Evolutionary conservation across 2,888 invertebrate species (phyloP), one percentile per base, ranked within the genome.

Genomic region (Leptopterna dolabrata): DNA sequence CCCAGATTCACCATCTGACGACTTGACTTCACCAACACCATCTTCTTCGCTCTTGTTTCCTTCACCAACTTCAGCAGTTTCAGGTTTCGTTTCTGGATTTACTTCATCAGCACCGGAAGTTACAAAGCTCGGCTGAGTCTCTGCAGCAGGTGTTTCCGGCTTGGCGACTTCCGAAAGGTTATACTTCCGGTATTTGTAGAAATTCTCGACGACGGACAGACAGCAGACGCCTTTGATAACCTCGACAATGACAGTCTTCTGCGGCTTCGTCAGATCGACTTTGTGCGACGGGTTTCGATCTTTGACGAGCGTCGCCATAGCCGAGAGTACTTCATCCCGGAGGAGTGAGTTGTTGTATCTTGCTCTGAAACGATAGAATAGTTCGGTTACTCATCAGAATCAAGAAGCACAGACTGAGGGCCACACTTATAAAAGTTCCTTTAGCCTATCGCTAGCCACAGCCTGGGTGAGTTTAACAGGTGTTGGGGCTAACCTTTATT

Each of bases 231-330:
- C 95, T 90, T 95, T 95, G 78, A 98, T 94, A 71, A 98, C 93
- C 93, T 98, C 98, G 43, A 98, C 94, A 89, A 97, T 93, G 81
- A 98, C 94, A 6, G 96, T 95, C 51, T 96, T 92, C 88, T 96
- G 94, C 13, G 98, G 95, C 76, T 92, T 90, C 91, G 95, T 95
- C 89, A 97, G 93, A 92, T 97, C 95, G 0, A 96, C 97, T 91
- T 94, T 95, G 91, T 97, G 96, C 45, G 94, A 93, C 0, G 94
- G 92, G 92, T 96, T 95, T 90, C 95, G 95, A 71, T 94, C 92
- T 1, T 93, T 92, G 76, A 98, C 94, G 90, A 96, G 92, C 19
- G 94, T 94, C 0, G 96, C 97, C 36, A 98, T 91, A 89, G 94
- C 93, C 89, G 95, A 94, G 86, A 97, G 96, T 0, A 97, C 92